Evolutionary conservation across 2,797 vertebrate species (phyloP).

Genomic region (Oophaga sylvatica): DNA sequence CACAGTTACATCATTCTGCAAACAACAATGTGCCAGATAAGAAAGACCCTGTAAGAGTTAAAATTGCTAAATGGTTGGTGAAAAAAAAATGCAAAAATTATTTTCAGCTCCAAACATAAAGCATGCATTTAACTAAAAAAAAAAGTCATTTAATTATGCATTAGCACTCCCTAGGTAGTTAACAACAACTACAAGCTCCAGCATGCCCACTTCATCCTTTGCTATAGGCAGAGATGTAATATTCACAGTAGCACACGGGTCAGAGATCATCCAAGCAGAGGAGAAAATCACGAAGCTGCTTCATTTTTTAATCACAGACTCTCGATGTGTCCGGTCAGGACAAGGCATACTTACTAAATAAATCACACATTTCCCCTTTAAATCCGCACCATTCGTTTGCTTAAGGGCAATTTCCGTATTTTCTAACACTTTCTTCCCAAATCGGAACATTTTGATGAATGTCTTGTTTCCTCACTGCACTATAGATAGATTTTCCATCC

Average conservation of each 20-base stretch:
- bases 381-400: conserved; percentile 26
- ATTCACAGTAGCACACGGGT: background rate
- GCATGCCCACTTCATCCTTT: background rate
- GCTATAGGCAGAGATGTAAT: background rate
- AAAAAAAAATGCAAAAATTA: too few species aligned
- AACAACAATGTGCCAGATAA: too few species aligned
- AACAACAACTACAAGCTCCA: background rate
- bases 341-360: background rate
- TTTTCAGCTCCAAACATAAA: too few species aligned
- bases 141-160: too few species aligned
- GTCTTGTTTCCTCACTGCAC: conserved; percentile 32
- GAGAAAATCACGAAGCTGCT: background rate
- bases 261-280: background rate
- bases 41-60: too few species aligned
- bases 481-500: conserved; percentile 59
- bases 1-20: too few species aligned
- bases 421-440: conserved; percentile 24
- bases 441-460: conserved; percentile 38
- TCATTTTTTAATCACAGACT: background rate
- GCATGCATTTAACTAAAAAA: too few species aligned
- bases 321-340: conserved; percentile 23
- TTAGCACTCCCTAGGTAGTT: too few species aligned
- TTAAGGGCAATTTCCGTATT: conserved; percentile 46
- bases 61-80: too few species aligned
- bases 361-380: conserved; percentile 18